phyloP scores from a whole-genome alignment of 2,113 vertebrate genomes.

The Mastomys coucha region DNA sequence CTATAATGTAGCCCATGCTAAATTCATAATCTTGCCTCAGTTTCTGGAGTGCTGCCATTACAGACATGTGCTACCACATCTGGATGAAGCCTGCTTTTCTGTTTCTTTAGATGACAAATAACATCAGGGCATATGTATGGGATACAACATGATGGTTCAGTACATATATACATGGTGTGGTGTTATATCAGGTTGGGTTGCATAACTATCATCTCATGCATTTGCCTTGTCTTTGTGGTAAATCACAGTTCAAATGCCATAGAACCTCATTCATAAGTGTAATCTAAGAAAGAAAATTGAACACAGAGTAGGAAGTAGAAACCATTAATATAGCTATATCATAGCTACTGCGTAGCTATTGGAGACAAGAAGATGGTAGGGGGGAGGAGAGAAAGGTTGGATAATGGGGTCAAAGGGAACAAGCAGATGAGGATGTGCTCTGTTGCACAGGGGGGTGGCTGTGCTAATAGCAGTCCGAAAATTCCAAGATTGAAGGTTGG shows the following conservation, averaged over 20 bases:
- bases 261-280: not conserved
- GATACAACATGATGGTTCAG: not conserved
- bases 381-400: not conserved
- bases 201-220: not conserved
- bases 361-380: not conserved
- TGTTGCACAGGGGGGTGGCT: not conserved
- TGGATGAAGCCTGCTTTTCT: not conserved
- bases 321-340: no score
- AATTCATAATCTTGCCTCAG: not conserved
- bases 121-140: not conserved
- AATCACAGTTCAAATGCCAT: not conserved
- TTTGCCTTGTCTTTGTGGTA: not conserved
- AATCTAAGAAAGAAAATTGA: not conserved
- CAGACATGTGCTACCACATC: no score
- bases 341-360: no score
- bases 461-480: not conserved
- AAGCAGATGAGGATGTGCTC: not conserved
- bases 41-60: not conserved
- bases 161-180: not conserved
- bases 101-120: not conserved
- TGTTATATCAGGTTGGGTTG: not conserved
- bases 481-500: not conserved
- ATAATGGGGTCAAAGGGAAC: not conserved
- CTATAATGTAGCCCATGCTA: not conserved
- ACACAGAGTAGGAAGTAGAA: not conserved